Percentiles rank a stretch among this genome's conserved stretches.
phyloP scores from a whole-genome alignment of 1,140 invertebrate genomes.

The Polypedilum pembai region DNA sequence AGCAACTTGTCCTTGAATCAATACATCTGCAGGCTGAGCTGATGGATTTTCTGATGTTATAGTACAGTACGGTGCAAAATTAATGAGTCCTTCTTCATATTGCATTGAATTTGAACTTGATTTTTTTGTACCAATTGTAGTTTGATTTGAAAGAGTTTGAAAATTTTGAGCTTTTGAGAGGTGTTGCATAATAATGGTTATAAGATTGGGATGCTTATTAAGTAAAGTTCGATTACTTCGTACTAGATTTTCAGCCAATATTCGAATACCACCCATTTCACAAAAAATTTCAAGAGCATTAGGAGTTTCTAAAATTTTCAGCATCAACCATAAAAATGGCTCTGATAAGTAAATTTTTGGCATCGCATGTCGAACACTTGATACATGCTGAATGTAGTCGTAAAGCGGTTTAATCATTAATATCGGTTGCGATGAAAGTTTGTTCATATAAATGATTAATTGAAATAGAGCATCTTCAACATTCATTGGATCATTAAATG shows the following conservation, averaged over 20 bases:
- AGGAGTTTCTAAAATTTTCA: constrained; percentile 61
- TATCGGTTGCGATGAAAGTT: constrained; percentile 60
- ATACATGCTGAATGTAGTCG: constrained; percentile 58
- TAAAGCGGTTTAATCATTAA: constrained; percentile 67
- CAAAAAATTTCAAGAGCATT: constrained; percentile 59
- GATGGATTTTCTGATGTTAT: constrained; percentile 76
- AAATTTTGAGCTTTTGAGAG: constrained; percentile 46
- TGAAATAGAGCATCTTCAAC: constrained; percentile 78
- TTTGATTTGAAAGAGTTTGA: constrained; percentile 36
- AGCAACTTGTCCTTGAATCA: constrained; percentile 67
- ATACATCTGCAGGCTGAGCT: constrained; percentile 76
- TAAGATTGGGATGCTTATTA: constrained; percentile 45
- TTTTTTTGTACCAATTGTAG: constrained; percentile 46
- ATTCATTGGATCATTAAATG: constrained; percentile 54
- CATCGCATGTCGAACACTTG: constrained; percentile 38
- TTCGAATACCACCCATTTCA: constrained; percentile 52
- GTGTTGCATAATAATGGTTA: constrained; percentile 57
- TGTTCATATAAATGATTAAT: constrained; percentile 63
- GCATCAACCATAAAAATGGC: constrained; percentile 65
- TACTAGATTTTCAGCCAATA: constrained; percentile 54
- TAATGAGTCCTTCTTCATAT: constrained; percentile 61
- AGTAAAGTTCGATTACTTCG: constrained; percentile 47
- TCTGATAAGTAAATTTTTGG: constrained; percentile 58
- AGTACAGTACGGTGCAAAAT: constrained; percentile 79
- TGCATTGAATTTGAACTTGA: constrained; percentile 44